Percentiles rank a stretch among this genome's conserved stretches.
These are phyloP conservation scores for Drosophila ananassae DNA, from an alignment of 1,140 invertebrate species.

Conservation along the genomic window DNA sequence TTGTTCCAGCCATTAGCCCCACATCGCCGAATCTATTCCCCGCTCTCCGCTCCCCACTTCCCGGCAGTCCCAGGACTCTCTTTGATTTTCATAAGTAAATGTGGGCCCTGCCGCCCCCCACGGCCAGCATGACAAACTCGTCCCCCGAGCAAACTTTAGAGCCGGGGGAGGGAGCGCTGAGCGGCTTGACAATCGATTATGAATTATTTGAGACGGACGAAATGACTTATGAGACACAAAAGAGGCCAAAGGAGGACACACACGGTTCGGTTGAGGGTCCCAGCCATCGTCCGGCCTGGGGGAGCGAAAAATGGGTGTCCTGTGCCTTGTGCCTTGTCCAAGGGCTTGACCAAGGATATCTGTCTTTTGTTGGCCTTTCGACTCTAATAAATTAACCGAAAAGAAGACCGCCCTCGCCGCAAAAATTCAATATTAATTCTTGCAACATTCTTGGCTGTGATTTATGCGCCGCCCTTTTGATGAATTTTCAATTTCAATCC, in stretches of 20 bases:
- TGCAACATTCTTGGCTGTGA: constrained; percentile 42
- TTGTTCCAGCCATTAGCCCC: constrained; percentile 56
- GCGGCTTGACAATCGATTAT: constrained; percentile 76
- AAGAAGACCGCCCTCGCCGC: not conserved
- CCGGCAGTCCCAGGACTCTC: constrained; percentile 57
- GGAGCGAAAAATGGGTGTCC: constrained; percentile 18
- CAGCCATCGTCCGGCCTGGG: not conserved
- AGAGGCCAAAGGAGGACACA: constrained; percentile 46
- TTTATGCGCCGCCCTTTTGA: constrained; percentile 55
- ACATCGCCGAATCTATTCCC: constrained; percentile 5
- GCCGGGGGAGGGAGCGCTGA: not conserved
- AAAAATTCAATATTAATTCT: constrained; percentile 64
- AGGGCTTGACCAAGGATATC: constrained; percentile 15
- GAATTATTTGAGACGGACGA: constrained; percentile 81
- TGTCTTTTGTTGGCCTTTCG: constrained; percentile 52
- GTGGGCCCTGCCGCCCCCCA: constrained; percentile 36
- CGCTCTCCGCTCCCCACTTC: not conserved
- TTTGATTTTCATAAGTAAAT: constrained; percentile 83
- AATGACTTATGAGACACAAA: constrained; percentile 81
- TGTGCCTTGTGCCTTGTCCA: constrained; percentile 3
- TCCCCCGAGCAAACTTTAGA: constrained; percentile 43
- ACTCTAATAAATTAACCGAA: constrained; percentile 69
- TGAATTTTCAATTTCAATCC: constrained; percentile 49
- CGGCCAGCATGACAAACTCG: constrained; percentile 56
- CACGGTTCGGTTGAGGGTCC: constrained; percentile 31